Evolutionary conservation across 2,888 invertebrate genomes (phyloP), one percentile per base, ranked within the genome.

Genomic region (Drosophila rellima): DNA sequence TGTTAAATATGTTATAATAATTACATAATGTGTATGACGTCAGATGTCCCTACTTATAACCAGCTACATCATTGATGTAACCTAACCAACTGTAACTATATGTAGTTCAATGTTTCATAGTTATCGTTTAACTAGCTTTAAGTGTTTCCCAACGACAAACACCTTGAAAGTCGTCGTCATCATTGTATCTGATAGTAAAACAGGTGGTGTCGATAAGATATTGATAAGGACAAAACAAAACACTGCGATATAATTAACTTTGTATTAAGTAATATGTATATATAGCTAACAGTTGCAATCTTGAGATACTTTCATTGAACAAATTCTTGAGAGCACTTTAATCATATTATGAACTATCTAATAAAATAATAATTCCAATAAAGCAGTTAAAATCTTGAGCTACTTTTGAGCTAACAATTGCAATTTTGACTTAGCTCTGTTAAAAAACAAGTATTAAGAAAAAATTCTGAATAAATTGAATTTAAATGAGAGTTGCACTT

Each of bases 181-280:
- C 56, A 29, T 18, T 11, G 40, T 65, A 54, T 44, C 31, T 63
- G 75, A 64, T 75, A 73, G 20, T 35, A 39, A 62, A 61, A 55
- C 78, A 69, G 50, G 42, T 68, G 69, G 13, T 11, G 6, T 13
- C 20, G 76, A 76, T 76, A 76, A 76, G 76, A 78, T 78, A 78
- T 48, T 20, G 42, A 76, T 44, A 35, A 51, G 23, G 26, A 7
- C 20, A 17, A 44, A 1, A 23, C 40, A 45, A 29, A 26, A 51
- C 59, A 50, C 5, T n/a, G 51, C 11, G 23, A 42, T 11, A 48
- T 54, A 29, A 50, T 29, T 54, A 18, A n/a, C 33, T 26, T 10
- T 15, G 26, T 40, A 54, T 78, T 67, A 52, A 47, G 54, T 61
- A 57, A 73, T 54, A 42, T 31, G 26, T 35, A 15, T 37, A 15